Conservation (phyloP, 1,140 invertebrate species). For the Dinothrombium tinctorium region DNA sequence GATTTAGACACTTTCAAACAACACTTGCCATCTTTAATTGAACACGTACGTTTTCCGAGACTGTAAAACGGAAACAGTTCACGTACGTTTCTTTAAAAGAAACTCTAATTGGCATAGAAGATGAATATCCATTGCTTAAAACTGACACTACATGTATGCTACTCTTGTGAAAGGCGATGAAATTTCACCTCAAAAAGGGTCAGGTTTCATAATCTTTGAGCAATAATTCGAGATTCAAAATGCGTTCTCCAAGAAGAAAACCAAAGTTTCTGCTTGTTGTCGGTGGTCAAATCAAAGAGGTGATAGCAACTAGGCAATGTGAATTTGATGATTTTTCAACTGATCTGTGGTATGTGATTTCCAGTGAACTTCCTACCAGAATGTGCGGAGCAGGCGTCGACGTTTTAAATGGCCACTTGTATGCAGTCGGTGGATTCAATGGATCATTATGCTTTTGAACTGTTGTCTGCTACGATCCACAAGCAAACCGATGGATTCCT, state of each 20-base stretch:
- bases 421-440: conserved; percentile 82
- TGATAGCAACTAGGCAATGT: conserved; percentile 71
- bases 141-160: conserved; percentile 56
- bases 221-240: conserved; percentile 50
- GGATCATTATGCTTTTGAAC: conserved; percentile 70
- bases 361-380: conserved; percentile 54
- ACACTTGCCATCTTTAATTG: conserved; percentile 54
- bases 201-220: neutral
- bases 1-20: conserved; percentile 39
- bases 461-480: conserved; percentile 63
- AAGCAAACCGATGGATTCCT: conserved; percentile 39
- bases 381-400: conserved; percentile 78
- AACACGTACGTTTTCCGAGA: conserved; percentile 42
- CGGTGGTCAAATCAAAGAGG: conserved; percentile 84
- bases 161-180: conserved; percentile 81
- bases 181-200: conserved; percentile 66
- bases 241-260: conserved; percentile 51
- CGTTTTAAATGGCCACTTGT: conserved; percentile 82
- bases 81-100: too few relatives aligned
- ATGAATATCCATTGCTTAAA: conserved; percentile 65
- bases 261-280: conserved; percentile 71
- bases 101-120: conserved; percentile 62
- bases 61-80: too few relatives aligned
- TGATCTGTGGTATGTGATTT: conserved; percentile 33
- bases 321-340: conserved; percentile 64